Base-by-base conservation (phyloP, 2,888 invertebrate genomes). In the Anaspis maculata region DNA sequence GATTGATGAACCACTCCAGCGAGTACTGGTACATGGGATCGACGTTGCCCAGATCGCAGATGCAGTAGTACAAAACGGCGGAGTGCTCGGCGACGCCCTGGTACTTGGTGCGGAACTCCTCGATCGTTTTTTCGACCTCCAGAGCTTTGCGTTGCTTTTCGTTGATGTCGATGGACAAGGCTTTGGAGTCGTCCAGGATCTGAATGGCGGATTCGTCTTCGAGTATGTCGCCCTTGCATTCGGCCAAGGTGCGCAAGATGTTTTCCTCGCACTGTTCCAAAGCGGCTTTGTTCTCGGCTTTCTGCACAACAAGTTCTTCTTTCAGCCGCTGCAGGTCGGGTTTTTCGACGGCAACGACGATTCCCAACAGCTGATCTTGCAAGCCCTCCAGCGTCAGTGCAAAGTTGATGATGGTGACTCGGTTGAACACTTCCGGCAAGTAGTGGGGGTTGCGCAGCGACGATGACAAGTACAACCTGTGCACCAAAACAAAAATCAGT, bases 11-110 rank as follows among this genome's bases (percentile, higher is more conserved):
- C 89, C 90, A 90, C 7, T 74, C 74, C 25, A 89, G 68, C 1
- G 88, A 88, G 63, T 84, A 90, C 62, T 88, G 88, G 63, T 89
- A 90, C 87, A 89, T 88, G 4, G 86, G 85, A 64, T 89, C 85
- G 16, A 90, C 80, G 56, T 82, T 84, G 6, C 86, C 83, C 45
- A 89, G 66, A 66, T 88, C 85, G 1, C 83, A 82, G 14, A 88
- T 77, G 47, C 85, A 85, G 58, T 88, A 87, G 62, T 87, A 89
- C 26, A 89, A 66, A 23, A 81, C 76, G 5, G 88, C 79, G 7
- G 85, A 83, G 66, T 87, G 83, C 35, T 78, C 78, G 4, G 88
- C 84, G 27, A 89, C 81, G 3, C 83, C 80, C 49, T 75, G 70
- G 57, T 88, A 88, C 32, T 79, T 81, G 44, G 72, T 69, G 34